These are phyloP conservation scores for Mya arenaria DNA, from an alignment of 1,140 invertebrate genomes.

Conservation along the genomic window DNA sequence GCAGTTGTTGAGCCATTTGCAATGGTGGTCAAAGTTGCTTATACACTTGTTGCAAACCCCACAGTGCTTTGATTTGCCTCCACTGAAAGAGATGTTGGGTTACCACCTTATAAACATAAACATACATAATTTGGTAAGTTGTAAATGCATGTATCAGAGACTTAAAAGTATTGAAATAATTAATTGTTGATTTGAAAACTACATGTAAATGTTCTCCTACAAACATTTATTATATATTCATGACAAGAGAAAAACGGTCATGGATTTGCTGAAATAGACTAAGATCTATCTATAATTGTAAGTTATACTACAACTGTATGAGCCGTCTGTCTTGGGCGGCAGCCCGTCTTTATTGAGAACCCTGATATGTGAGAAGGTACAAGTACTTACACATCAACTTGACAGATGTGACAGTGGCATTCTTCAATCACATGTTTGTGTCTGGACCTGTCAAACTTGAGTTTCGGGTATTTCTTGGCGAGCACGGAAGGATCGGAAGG, in stretches of 20 bases:
- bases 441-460: conserved; percentile 89
- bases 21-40: conserved; percentile 94
- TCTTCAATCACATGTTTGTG: conserved; percentile 97
- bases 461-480: conserved; percentile 69
- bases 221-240: not conserved
- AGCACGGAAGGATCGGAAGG: conserved; percentile 88
- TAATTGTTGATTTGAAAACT: too few relatives aligned
- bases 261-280: too few relatives aligned
- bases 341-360: too few relatives aligned
- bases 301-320: too few relatives aligned
- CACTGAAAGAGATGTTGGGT: too few relatives aligned
- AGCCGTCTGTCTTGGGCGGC: too few relatives aligned
- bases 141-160: not conserved
- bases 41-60: conserved; percentile 98
- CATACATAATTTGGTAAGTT: not conserved
- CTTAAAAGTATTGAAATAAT: not conserved
- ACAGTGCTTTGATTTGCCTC: conserved; percentile 91
- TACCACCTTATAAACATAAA: too few relatives aligned
- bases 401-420: conserved; percentile 96
- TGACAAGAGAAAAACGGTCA: not conserved
- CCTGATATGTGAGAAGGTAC: too few relatives aligned
- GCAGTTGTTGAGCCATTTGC: conserved; percentile 99
- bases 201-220: not conserved
- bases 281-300: too few relatives aligned
- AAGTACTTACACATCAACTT: conserved; percentile 86